Evolutionary conservation across 1,140 invertebrate genomes (phyloP), one percentile per base, ranked within the genome.

Genomic region (Monochamus saltuarius): DNA sequence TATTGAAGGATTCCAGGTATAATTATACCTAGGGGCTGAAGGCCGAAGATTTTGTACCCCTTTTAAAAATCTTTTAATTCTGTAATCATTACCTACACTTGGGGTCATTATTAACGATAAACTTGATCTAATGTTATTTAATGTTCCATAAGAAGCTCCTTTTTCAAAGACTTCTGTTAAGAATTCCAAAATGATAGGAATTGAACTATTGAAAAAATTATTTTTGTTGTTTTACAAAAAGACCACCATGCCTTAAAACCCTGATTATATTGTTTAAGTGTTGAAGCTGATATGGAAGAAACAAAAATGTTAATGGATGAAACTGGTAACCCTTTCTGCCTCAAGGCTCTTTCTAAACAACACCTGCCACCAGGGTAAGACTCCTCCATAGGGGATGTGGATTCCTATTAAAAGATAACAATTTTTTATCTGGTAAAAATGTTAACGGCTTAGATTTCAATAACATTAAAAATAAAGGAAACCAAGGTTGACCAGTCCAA

Each of bases 401-500:
- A 29, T 29, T 29, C 22, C 22, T 29, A 29, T 29, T 29, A 29
- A 29, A 34, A 52, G 50, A 52, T 34, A 34, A 52, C 11, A 52
- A 34, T 10, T 34, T n/a, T 14, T 19, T 52, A 52, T 17, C 17
- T 35, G 50, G 35, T 11, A 34, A 34, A 22, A 22, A 17, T 6
- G 39, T 39, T n/a, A 39, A 54, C 1, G 39, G 14, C 39, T 54
- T 38, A n/a, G n/a, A 9, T 11, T 39, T 13, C 10, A 54, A 39
- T 19, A 54, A 35, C 8, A 16, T 54, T 14, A 17, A 38, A 22
- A 54, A 54, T n/a, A 54, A 19, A 7, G 52, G 39, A 22, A 14
- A 54, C 52, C 52, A 54, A 1, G 52, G 52, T 42, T 54, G 52
- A 11, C 35, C 7, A 9, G 36, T 19, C 52, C 52, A 54, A 11